Evolutionary conservation across 2,113 vertebrate species (phyloP).

Genomic region (Tyto alba): DNA sequence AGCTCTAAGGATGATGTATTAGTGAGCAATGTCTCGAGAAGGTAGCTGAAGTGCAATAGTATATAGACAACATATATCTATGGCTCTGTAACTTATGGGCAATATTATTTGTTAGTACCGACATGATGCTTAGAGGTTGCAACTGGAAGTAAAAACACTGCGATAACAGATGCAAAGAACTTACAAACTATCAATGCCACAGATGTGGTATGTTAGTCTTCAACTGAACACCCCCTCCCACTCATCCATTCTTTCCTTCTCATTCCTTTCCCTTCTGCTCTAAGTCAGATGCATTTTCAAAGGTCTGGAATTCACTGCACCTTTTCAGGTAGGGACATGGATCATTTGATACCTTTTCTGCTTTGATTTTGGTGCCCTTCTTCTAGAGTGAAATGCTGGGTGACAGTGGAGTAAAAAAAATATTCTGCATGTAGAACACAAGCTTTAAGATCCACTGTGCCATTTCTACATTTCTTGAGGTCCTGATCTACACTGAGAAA

Average conservation of each 20-base stretch:
- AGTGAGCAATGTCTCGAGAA: background rate
- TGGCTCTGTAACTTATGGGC: background rate
- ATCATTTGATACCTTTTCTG: background rate
- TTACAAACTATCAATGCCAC: background rate
- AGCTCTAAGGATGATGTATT: background rate
- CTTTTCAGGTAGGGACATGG: background rate
- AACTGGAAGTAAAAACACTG: background rate
- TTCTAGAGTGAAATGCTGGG: background rate
- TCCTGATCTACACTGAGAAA: background rate
- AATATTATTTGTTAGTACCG: background rate
- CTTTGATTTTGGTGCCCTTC: background rate
- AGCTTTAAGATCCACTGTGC: background rate
- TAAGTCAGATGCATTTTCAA: background rate
- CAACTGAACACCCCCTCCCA: background rate
- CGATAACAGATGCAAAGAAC: background rate
- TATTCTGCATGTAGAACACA: background rate
- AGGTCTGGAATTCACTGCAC: background rate
- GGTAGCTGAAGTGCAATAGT: background rate
- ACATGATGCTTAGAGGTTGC: background rate
- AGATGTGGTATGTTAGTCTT: background rate
- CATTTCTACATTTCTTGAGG: background rate
- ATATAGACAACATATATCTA: background rate
- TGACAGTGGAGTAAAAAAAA: background rate
- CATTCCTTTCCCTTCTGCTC: background rate
- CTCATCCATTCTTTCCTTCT: background rate